phyloP scores from a whole-genome alignment of 2,888 invertebrate genomes.

The Leptarthrus brevirostris region DNA sequence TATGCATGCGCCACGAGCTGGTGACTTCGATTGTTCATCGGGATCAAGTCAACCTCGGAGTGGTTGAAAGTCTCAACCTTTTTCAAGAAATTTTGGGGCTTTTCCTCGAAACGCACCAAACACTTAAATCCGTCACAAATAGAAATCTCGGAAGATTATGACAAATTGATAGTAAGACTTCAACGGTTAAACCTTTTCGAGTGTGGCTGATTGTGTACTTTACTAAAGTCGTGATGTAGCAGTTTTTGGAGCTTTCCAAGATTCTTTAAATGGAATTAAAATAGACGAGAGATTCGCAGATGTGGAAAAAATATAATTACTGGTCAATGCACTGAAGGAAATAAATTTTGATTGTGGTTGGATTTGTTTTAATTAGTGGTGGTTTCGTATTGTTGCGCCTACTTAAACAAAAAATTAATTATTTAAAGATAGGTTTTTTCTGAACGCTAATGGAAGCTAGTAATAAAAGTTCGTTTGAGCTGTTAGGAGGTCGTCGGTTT shows the following conservation, averaged over 20 bases:
- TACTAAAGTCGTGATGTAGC: constrained; percentile 19
- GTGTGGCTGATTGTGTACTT: not conserved
- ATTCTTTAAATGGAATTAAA: constrained; percentile 28
- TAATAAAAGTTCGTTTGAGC: no score
- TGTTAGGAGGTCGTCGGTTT: no score
- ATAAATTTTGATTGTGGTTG: constrained; percentile 36
- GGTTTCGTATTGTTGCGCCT: not conserved
- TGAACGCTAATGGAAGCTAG: no score
- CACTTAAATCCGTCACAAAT: not conserved
- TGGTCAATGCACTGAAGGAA: constrained; percentile 32
- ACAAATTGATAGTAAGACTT: constrained; percentile 44
- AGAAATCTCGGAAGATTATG: constrained; percentile 41
- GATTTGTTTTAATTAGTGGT: constrained; percentile 32
- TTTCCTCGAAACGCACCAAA: not conserved
- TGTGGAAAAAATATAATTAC: constrained; percentile 39
- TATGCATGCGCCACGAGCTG: constrained; percentile 47
- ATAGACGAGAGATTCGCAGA: constrained; percentile 9
- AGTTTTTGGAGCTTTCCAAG: constrained; percentile 2
- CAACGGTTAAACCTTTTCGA: constrained; percentile 24
- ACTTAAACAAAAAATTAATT: no score
- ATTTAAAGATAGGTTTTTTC: no score
- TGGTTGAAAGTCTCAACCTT: constrained; percentile 1
- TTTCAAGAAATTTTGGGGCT: not conserved
- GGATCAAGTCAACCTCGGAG: constrained; percentile 9
- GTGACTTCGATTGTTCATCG: constrained; percentile 27